Evolutionary conservation across 2,888 invertebrate genomes (phyloP), one percentile per base, ranked within the genome.

Genomic region (Parasteatoda lunata): DNA sequence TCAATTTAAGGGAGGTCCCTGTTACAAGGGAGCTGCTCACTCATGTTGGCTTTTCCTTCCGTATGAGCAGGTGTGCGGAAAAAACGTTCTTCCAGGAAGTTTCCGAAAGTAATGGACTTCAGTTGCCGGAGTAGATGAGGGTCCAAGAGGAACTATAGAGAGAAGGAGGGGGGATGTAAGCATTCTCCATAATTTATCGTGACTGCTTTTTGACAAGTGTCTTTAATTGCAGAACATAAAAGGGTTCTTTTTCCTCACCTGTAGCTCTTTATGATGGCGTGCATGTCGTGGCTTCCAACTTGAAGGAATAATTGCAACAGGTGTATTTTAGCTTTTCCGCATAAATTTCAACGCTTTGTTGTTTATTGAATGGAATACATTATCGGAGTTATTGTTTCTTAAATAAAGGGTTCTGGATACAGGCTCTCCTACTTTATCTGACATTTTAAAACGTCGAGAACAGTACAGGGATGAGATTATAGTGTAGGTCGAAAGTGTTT

Each of bases 1-100:
- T 68, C 5, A 68, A 30, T 68, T 9, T 68, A 68, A 15, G 30
- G 4, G 66, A 45, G 9, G 15, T 30, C 66, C 15, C 66, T 30
- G 15, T 8, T 30, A 15, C 66, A 68, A 59, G 59, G 59, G n/a
- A 59, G 30, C 30, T 30, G 66, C n/a, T 68, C 6, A 11, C 65
- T 9, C 59, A 59, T 51, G 59, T 47, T 70, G 48, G 49, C 64
- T 78, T 71, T 45, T 13, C 59, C 59, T 78, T 52, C 15, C 47
- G 15, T 5, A 6, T n/a, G 30, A 47, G 70, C 78, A 78, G 78
- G 64, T 78, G 78, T 30, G 30, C 78, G 59, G 78, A 70, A 64
- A 78, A 78, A 49, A 15, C 59, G 45, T 48, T 47, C 70, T 71
- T 70, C 64, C 70, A 49, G 70, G 78, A 30, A 70, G 69, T 47